Conservation (phyloP, 2,797 vertebrate genomes). For the Sebastes vulpes region DNA sequence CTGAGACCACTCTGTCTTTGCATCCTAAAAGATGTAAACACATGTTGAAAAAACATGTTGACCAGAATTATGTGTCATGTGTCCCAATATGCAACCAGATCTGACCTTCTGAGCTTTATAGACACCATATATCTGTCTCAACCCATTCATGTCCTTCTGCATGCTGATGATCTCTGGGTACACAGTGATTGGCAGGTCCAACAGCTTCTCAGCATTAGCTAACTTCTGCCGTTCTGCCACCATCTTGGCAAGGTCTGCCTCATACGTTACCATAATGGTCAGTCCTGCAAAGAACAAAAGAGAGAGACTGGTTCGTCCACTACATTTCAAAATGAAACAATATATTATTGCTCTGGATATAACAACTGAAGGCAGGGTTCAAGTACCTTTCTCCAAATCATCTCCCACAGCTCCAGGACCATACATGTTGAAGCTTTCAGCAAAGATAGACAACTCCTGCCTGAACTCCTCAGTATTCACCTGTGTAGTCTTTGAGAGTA, state of each 20-base stretch:
- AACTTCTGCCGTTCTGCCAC: constrained; percentile 86
- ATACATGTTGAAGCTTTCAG: constrained; percentile 85
- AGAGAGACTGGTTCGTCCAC: not conserved
- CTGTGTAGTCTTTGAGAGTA: constrained; percentile 86
- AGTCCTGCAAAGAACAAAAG: constrained; percentile 81
- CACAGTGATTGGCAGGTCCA: constrained; percentile 88
- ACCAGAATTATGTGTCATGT: not conserved
- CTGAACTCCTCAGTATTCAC: constrained; percentile 85
- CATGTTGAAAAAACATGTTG: not conserved
- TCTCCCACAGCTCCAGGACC: constrained; percentile 94
- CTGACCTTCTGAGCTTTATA: constrained; percentile 89
- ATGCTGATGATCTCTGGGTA: constrained; percentile 88
- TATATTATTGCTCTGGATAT: not conserved
- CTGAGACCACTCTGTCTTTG: constrained; percentile 94
- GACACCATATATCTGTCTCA: constrained; percentile 90
- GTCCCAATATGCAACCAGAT: not conserved
- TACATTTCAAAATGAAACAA: not conserved
- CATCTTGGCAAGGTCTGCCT: constrained; percentile 86
- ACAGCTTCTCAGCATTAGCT: constrained; percentile 91
- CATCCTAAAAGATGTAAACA: constrained; percentile 78
- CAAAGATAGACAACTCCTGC: constrained; percentile 85
- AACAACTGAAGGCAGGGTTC: not conserved
- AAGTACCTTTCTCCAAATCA: constrained; percentile 92
- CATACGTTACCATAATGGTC: constrained; percentile 85
- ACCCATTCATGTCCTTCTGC: constrained; percentile 90